Percentiles rank a stretch among this genome's conserved stretches.
Conservation (phyloP, 2,888 invertebrate genomes). For the Papilio demoleus region DNA sequence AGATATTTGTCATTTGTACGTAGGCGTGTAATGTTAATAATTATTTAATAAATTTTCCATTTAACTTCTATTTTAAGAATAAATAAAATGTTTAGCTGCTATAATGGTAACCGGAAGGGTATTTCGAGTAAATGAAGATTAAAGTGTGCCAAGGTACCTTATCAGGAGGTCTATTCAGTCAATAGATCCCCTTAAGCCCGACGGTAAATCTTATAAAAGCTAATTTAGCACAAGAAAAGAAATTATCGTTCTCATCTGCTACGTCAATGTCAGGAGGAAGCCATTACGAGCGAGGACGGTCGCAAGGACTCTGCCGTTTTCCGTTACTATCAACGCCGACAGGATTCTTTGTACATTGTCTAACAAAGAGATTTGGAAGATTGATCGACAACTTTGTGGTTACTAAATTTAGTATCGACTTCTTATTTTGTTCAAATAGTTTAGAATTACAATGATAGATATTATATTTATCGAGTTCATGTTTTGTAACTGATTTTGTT, state of each 20-base stretch:
- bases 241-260: slow-evolving; percentile 40
- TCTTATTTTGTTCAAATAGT: slow-evolving; percentile 5
- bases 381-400: slow-evolving; percentile 43
- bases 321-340: slow-evolving; percentile 50
- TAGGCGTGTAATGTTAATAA: not conserved
- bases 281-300: slow-evolving; percentile 58
- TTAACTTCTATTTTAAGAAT: not conserved
- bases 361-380: slow-evolving; percentile 52
- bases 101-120: not conserved
- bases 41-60: not conserved
- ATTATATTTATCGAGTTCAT: not conserved
- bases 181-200: slow-evolving; percentile 34
- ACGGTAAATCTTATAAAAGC: slow-evolving; percentile 41
- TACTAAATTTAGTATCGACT: slow-evolving; percentile 27
- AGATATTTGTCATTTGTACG: not conserved
- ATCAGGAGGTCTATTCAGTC: slow-evolving; percentile 31
- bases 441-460: not conserved
- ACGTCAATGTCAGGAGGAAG: slow-evolving; percentile 56
- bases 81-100: too few species aligned
- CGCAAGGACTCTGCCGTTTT: slow-evolving; percentile 54
- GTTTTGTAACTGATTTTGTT: not conserved
- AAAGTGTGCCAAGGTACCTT: slow-evolving; percentile 29
- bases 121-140: slow-evolving; percentile 29
- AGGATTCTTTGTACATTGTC: slow-evolving; percentile 51
- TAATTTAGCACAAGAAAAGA: slow-evolving; percentile 41